Base-by-base conservation (phyloP, 2,888 invertebrate species). In the Sepioteuthis lessoniana region DNA sequence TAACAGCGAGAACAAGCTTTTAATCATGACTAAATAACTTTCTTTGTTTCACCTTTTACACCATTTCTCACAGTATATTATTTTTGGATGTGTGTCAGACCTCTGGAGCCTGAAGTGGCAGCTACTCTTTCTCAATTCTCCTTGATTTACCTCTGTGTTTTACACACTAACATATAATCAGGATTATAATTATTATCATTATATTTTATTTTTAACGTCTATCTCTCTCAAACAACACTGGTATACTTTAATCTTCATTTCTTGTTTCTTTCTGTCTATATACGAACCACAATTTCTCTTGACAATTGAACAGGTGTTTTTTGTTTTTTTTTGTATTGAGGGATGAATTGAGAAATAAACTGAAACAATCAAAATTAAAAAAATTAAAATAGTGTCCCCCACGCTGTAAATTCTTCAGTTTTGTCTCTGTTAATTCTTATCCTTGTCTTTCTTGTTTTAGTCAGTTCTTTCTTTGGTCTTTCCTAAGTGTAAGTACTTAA, bases 11-110 rank as follows among this genome's bases (percentile, higher is more conserved):
- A 55, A 55, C 13, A 76, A 76, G 76, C 76, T 76, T 76, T 76
- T 76, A n/a, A 76, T 76, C n/a, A n/a, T 76, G 76, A 76, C 76
- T 76, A 76, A 76, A 76, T 76, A n/a, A 76, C 76, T 76, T 76
- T 76, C 76, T 76, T 76, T 76, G 76, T 76, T 76, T 76, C 76
- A 16, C 76, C 16, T 76, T 76, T 76, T 76, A 76, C 76, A n/a
- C n/a, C 13, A 76, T 76, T 76, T 76, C 76, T 76, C n/a, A 35
- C 13, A 13, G 76, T 19, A 76, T 76, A n/a, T 76, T 76, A 76
- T 76, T 76, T 76, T 76, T 35, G 76, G 76, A 76, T 76, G 76
- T 76, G 76, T 76, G 76, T 76, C 76, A 76, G 76, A 76, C 76
- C 76, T 76, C 76, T 76, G 76, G 76, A 76, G 76, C 76, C 76